Evolutionary conservation across 2,888 invertebrate genomes (phyloP).

Genomic region (Himalopsyche japonica): DNA sequence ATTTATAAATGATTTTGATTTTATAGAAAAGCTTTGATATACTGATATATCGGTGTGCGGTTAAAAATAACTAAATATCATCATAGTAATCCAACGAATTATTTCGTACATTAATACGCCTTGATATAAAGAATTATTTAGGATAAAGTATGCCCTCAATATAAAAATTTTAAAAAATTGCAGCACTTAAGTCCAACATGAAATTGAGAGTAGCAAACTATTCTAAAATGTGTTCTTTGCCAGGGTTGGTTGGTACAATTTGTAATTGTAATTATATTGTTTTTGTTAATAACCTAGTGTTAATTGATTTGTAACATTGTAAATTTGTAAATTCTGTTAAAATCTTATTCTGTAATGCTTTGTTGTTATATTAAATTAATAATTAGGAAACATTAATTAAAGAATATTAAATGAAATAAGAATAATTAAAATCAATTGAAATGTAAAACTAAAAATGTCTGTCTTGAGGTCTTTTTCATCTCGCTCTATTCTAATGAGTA

Average conservation of each 20-base stretch:
- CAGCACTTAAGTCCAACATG: background rate
- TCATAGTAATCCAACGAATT: no score
- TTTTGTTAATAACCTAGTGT: constrained; percentile 31
- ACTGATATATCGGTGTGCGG: no score
- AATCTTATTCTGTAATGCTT: background rate
- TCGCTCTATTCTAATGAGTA: no score
- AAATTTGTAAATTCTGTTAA: constrained; percentile 37
- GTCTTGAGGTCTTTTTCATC: no score
- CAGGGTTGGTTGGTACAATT: constrained; percentile 8
- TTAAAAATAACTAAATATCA: no score
- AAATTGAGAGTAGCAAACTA: background rate
- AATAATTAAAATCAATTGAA: no score
- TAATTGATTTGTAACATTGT: constrained; percentile 24
- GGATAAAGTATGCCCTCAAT: background rate
- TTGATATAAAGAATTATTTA: background rate
- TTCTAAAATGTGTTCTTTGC: background rate
- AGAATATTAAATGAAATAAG: no score
- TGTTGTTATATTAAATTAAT: background rate
- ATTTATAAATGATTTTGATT: no score
- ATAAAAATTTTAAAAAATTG: background rate
- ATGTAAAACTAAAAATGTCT: no score
- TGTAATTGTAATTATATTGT: constrained; percentile 41
- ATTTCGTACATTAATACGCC: no score
- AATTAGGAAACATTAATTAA: background rate
- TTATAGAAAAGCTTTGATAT: no score